phyloP scores from a whole-genome alignment of 2,797 vertebrate genomes.

The Eupleurogrammus muticus region DNA sequence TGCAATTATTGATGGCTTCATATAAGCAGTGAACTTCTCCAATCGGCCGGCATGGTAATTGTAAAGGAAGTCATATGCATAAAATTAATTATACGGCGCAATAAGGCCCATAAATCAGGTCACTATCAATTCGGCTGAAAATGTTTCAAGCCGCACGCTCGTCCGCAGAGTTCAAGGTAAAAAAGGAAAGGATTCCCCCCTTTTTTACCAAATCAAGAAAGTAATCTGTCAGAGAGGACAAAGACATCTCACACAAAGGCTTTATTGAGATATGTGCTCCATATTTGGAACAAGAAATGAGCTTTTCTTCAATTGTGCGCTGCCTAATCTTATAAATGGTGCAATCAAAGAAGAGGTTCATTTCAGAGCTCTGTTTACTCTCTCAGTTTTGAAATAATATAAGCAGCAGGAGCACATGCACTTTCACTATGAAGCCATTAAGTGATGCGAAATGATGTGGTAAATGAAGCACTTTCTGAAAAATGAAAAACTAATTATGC shows the following conservation, averaged over 20 bases:
- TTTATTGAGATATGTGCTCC: neutral
- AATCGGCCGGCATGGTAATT: slow-evolving; percentile 89
- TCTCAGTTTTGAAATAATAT: neutral
- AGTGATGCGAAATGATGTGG: slow-evolving; percentile 12
- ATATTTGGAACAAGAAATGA: slow-evolving; percentile 46
- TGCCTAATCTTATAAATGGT: slow-evolving; percentile 42
- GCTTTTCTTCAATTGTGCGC: slow-evolving; percentile 45
- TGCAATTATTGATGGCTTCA: slow-evolving; percentile 89
- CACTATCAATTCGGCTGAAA: slow-evolving; percentile 87
- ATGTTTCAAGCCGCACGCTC: slow-evolving; percentile 82
- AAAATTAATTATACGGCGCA: slow-evolving; percentile 93
- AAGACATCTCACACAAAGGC: slow-evolving; percentile 46
- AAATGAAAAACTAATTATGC: slow-evolving; percentile 11
- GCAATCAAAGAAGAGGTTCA: slow-evolving; percentile 10
- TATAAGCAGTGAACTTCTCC: slow-evolving; percentile 91
- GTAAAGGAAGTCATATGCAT: slow-evolving; percentile 96
- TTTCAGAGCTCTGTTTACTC: slow-evolving; percentile 29
- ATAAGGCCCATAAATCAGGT: slow-evolving; percentile 94
- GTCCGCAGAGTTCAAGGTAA: slow-evolving; percentile 84
- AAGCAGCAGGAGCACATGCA: slow-evolving; percentile 10
- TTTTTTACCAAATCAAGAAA: slow-evolving; percentile 71
- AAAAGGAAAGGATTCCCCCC: slow-evolving; percentile 56
- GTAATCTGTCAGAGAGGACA: slow-evolving; percentile 74
- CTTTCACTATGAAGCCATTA: neutral
- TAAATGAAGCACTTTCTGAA: slow-evolving; percentile 11